Evolutionary conservation across 2,888 invertebrate species (phyloP), one percentile per base, ranked within the genome.

Genomic region (Rhingia rostrata): DNA sequence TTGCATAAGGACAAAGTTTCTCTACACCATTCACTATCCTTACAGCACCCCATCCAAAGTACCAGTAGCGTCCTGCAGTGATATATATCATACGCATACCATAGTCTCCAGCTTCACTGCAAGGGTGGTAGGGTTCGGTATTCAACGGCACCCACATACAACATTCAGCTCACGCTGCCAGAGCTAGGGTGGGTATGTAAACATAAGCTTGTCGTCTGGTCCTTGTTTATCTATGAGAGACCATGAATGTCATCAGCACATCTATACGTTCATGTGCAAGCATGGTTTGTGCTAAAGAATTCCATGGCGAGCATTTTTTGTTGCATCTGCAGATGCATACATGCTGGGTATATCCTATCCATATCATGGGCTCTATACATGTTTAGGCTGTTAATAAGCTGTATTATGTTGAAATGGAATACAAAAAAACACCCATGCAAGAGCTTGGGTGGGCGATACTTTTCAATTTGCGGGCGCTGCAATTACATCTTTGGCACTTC

Each of bases 401-500:
- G 79, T 67, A 83, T 79, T 83, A 83, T 83, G 47, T 67, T 51
- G 67, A 12, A 43, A 22, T 12, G 39, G 5, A 39, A 30, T 39
- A 64, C n/a, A 39, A 47, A 6, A 63, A 35, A 75, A 41, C 51
- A 67, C 67, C 14, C 56, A 66, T 41, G 33, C 56, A 60, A 9
- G 4, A 4, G 35, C 54, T 12, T 32, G 30, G 33, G 49, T 53
- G 53, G 56, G 56, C 45, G 54, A 64, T 56, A 70, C 81, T 75
- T 81, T 81, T 81, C 47, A 56, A 72, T 78, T 67, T 79, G 67
- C 63, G 67, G 83, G 69, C 69, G 63, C 63, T 73, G 79, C 83
- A 83, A 83, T 83, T 83, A 83, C 73, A 79, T 79, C 83, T 79
- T 78, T 83, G 79, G 64, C 83, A 83, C 83, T 73, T 73, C 67